A percentile compares a stretch with the other conserved stretches of the same genome.
phyloP scores from a whole-genome alignment of 2,888 invertebrate species.

The Fragum sueziense region DNA sequence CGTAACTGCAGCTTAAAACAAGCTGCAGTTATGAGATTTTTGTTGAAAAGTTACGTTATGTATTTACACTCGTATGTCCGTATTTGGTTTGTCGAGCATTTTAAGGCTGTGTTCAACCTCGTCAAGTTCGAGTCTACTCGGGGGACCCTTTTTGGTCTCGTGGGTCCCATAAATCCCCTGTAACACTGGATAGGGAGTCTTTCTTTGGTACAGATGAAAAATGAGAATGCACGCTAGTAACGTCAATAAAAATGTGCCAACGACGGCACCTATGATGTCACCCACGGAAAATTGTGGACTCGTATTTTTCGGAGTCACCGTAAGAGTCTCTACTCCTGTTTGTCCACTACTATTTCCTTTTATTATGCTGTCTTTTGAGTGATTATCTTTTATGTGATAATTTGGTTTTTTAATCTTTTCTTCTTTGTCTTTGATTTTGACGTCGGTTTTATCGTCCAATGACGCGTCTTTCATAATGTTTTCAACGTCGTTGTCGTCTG shows the following conservation, averaged over 20 bases:
- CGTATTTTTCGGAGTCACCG: slow-evolving; percentile 33
- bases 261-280: slow-evolving; percentile 80
- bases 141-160: slow-evolving; percentile 53
- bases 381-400: neutral
- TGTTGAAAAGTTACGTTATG: no score
- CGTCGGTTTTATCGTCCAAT: slow-evolving; percentile 9
- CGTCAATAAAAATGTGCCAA: slow-evolving; percentile 80
- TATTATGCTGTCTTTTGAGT: slow-evolving; percentile 33
- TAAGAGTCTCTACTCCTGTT: slow-evolving; percentile 16
- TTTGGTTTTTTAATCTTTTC: slow-evolving; percentile 15
- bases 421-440: slow-evolving; percentile 23
- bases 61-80: slow-evolving; percentile 55
- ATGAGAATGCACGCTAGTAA: slow-evolving; percentile 77
- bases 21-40: no score
- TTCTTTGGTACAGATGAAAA: slow-evolving; percentile 71
- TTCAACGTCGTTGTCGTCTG: slow-evolving; percentile 4
- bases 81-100: slow-evolving; percentile 56
- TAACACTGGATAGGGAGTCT: slow-evolving; percentile 28
- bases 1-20: no score
- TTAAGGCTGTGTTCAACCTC: slow-evolving; percentile 60
- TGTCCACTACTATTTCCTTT: slow-evolving; percentile 15
- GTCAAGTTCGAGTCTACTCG: slow-evolving; percentile 55
- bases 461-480: slow-evolving; percentile 28
- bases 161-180: slow-evolving; percentile 37
- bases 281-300: slow-evolving; percentile 72